A percentile compares a stretch with the other conserved stretches of the same genome.
Evolutionary conservation across 2,888 invertebrate species (phyloP).

Genomic region (Hyalella azteca): DNA sequence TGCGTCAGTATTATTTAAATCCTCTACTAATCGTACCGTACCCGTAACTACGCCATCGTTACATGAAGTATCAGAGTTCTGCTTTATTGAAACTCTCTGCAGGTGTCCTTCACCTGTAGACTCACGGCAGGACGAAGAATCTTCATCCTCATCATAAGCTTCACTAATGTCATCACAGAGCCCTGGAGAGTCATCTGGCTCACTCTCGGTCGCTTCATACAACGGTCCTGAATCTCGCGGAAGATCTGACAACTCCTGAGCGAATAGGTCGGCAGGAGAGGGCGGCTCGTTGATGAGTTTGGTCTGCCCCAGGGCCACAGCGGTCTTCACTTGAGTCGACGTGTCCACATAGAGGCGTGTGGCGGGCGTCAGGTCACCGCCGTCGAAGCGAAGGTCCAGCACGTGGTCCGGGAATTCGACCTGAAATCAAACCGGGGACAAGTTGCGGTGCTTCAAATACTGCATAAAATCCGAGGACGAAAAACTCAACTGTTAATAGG

Average conservation of each 20-base stretch:
- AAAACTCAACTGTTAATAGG: too few species aligned
- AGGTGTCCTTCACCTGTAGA: too few species aligned
- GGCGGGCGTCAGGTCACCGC: neutral
- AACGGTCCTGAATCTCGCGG: neutral
- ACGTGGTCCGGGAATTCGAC: constrained; percentile 2
- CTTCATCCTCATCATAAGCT: neutral
- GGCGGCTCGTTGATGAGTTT: neutral
- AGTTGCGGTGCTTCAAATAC: too few species aligned
- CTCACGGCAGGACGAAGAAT: neutral
- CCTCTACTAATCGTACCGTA: too few species aligned
- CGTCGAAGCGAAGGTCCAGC: neutral
- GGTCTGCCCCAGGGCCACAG: neutral
- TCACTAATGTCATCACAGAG: neutral
- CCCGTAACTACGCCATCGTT: too few species aligned
- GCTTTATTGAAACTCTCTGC: too few species aligned
- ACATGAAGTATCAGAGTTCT: too few species aligned
- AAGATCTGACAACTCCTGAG: neutral
- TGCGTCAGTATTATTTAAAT: too few species aligned
- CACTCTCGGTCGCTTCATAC: too few species aligned
- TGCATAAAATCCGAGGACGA: too few species aligned
- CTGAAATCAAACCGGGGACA: too few species aligned
- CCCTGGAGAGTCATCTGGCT: neutral
- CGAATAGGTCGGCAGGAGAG: neutral
- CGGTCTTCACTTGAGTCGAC: neutral
- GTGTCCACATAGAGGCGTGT: neutral